phyloP scores from a whole-genome alignment of 2,888 invertebrate species.

The Acleris emargana region DNA sequence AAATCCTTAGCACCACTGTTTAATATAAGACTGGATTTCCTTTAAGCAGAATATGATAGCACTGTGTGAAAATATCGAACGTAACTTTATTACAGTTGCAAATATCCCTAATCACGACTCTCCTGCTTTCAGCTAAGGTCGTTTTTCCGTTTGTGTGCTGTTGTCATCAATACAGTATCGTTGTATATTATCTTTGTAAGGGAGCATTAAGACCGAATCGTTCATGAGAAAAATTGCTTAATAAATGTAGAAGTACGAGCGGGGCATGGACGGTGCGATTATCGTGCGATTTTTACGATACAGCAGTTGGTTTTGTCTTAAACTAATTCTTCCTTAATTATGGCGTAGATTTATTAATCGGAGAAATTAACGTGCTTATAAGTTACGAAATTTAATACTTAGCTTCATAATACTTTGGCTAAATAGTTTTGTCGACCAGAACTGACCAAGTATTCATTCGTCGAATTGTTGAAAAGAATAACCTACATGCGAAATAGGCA shows the following conservation, averaged over 20 bases:
- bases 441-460: too few species aligned
- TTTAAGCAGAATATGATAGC: conserved; percentile 65
- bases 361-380: too few species aligned
- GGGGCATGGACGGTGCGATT: conserved; percentile 42
- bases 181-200: conserved; percentile 74
- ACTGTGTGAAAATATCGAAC: conserved; percentile 75
- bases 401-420: too few species aligned
- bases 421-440: too few species aligned
- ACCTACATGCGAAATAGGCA: too few species aligned
- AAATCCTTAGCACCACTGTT: conserved; percentile 20
- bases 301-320: too few species aligned
- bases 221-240: conserved; percentile 80
- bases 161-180: conserved; percentile 75
- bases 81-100: conserved; percentile 64
- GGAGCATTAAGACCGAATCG: conserved; percentile 73
- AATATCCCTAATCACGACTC: conserved; percentile 38
- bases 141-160: conserved; percentile 43
- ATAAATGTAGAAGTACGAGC: conserved; percentile 62
- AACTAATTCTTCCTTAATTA: too few species aligned
- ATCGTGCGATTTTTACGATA: conserved; percentile 5
- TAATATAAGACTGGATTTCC: conserved; percentile 23
- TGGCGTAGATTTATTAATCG: too few species aligned
- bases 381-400: too few species aligned
- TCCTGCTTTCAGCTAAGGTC: conserved; percentile 33
- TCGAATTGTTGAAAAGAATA: too few species aligned